A percentile compares a stretch with the other conserved stretches of the same genome.
These are phyloP conservation scores for Seladonia tumulorum DNA, from an alignment of 2,888 invertebrate genomes.

Conservation along the genomic window DNA sequence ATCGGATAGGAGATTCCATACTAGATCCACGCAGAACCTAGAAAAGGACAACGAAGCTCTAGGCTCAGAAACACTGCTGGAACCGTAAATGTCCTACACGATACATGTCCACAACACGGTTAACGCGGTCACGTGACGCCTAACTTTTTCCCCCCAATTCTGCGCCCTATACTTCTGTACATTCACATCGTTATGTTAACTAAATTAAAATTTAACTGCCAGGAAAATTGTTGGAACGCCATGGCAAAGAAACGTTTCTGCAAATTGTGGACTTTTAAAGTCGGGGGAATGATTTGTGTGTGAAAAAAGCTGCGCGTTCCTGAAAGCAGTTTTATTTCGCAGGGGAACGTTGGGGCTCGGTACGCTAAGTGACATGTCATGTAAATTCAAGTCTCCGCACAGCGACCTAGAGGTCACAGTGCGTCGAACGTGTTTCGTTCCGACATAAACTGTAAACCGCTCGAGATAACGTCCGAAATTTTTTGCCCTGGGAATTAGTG, in stretches of 20 bases:
- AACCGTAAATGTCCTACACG: no score
- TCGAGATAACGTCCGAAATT: background rate
- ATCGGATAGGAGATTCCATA: no score
- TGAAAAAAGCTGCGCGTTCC: background rate
- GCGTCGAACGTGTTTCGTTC: background rate
- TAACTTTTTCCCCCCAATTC: no score
- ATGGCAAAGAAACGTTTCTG: background rate
- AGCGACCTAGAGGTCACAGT: background rate
- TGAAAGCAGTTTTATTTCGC: background rate
- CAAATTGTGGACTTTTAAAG: background rate
- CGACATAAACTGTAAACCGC: background rate
- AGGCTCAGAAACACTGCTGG: no score
- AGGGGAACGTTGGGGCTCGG: background rate
- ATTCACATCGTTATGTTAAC: background rate
- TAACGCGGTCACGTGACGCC: no score
- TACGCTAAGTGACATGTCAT: background rate
- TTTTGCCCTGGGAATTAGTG: background rate
- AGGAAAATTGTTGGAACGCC: background rate
- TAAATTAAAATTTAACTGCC: background rate
- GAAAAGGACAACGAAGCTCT: no score
- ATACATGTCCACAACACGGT: no score
- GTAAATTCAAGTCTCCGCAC: slow-evolving; percentile 1
- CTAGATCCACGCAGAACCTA: no score
- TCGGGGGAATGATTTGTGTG: background rate
- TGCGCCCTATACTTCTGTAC: no score